Evolutionary conservation across 2,888 invertebrate genomes (phyloP), one percentile per base, ranked within the genome.

Genomic region (Amphipoea lucens): DNA sequence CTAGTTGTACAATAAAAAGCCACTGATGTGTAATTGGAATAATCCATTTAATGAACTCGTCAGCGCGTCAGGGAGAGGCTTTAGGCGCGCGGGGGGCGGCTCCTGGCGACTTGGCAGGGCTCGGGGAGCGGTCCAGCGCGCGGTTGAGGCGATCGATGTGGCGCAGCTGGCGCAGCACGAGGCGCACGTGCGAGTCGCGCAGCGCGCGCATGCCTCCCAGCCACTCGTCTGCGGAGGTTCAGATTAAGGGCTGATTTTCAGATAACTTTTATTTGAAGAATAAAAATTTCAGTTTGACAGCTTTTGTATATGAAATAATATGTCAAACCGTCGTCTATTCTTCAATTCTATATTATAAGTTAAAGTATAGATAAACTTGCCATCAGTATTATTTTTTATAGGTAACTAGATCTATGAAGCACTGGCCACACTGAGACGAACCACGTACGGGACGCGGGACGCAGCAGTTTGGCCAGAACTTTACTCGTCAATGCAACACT

Each of bases 111-210:
- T n/a, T 36, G 29, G n/a, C 6, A 5, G 69, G 6, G 17, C 60
- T 20, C 36, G 60, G 36, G 14, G 45, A 85, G 78, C 86, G 89
- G 87, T 93, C 92, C n/a, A 95, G 90, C 20, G 93, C 92, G 45
- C 91, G 94, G 89, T 94, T 93, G 51, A 95, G 92, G 0, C 92
- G 92, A 60, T 94, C 94, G 78, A 95, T 93, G 87, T 94, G 94
- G 0, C 92, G 92, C 83, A 95, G 88, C 87, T 95, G 94, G 0
- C 94, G 92, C 88, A 93, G 83, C 78, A 94, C 92, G 48, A 95
- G 91, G 0, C 94, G 93, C 80, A 95, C 91, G 87, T 95, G 95
- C 0, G 93, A 93, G 88, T 95, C 93, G 0, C 95, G 94, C 77
- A 95, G 88, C 11, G 93, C 94, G 2, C 94, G 93, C 78, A 92